Evolutionary conservation across 2,797 vertebrate genomes (phyloP).

Genomic region (Cryptoprocta ferox): DNA sequence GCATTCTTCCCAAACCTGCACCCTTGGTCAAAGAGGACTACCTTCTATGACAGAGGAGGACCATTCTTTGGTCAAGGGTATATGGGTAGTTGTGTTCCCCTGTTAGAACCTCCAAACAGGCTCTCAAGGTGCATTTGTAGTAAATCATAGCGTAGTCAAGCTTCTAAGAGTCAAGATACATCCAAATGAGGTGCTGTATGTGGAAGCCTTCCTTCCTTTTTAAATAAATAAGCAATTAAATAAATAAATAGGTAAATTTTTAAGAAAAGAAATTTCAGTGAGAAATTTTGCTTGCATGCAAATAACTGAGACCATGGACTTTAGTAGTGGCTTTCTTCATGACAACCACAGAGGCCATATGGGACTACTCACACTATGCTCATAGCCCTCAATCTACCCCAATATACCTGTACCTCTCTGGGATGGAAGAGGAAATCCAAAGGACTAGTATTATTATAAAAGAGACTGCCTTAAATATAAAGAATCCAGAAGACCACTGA

Average conservation of each 20-base stretch:
- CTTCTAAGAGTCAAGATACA: background rate
- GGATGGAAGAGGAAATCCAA: background rate
- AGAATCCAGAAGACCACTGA: background rate
- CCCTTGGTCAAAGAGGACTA: background rate
- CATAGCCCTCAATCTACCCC: background rate
- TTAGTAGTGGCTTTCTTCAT: background rate
- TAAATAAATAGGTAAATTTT: too few species aligned
- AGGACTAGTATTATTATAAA: background rate
- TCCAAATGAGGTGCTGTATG: background rate
- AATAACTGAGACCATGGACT: background rate
- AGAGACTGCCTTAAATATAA: background rate
- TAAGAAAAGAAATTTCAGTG: background rate
- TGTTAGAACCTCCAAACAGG: background rate
- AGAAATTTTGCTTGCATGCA: background rate
- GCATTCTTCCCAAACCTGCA: background rate
- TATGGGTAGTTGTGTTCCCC: background rate
- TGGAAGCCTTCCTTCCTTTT: background rate
- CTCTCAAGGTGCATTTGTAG: background rate
- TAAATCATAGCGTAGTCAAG: background rate
- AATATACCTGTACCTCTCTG: background rate
- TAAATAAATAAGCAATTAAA: background rate
- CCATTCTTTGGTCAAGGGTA: background rate
- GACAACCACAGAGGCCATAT: background rate
- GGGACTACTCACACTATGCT: background rate
- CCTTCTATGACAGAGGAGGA: background rate